Percentiles rank a stretch among this genome's conserved stretches.
Conservation (phyloP, 2,113 vertebrate genomes). For the Phalacrocorax pelagicus region DNA sequence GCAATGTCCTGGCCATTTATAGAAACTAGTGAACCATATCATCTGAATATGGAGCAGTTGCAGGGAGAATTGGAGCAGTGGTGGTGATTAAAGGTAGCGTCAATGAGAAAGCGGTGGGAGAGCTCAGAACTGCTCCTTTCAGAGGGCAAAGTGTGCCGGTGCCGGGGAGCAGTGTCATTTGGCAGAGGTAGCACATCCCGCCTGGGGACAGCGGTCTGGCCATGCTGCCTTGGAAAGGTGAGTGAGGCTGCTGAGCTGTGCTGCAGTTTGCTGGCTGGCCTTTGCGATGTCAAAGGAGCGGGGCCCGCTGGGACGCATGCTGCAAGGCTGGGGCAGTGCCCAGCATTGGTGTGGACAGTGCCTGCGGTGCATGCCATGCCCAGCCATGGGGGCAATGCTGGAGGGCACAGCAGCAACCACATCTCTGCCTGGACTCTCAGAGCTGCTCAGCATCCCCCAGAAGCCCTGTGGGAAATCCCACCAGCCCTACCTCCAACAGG, state of each 20-base stretch:
- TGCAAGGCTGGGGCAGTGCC: neutral
- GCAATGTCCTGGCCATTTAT: neutral
- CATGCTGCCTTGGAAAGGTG: fast-evolving
- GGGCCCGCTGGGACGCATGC: no score
- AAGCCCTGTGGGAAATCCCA: neutral
- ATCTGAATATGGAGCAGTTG: neutral
- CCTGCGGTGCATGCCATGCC: fast-evolving
- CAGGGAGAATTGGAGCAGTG: neutral
- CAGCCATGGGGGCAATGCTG: neutral
- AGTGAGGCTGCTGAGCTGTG: neutral
- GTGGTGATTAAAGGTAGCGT: neutral
- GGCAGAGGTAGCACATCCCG: neutral
- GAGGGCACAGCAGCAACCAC: neutral
- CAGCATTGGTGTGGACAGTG: neutral
- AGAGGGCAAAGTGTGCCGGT: neutral
- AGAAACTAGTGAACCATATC: neutral
- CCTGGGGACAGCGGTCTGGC: neutral
- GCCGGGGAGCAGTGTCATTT: fast-evolving
- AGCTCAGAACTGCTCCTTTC: neutral
- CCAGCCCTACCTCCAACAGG: neutral
- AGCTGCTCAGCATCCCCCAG: neutral
- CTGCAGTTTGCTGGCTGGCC: neutral
- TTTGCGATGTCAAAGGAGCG: fast-evolving
- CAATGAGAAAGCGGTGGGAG: neutral
- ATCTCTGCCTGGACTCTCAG: neutral